phyloP scores from a whole-genome alignment of 2,888 invertebrate genomes.

The Torymus auratus region DNA sequence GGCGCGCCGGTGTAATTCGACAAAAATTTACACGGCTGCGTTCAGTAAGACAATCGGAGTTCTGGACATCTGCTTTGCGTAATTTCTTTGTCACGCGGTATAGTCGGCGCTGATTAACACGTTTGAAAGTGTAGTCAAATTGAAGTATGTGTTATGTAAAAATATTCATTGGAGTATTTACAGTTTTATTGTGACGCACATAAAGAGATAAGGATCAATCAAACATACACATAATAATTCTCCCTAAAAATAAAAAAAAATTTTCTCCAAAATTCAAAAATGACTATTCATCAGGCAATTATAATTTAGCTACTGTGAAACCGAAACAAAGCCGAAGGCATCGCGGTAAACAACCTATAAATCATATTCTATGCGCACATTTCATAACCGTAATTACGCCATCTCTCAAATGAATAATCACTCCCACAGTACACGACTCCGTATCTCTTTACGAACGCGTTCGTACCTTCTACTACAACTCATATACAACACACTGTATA shows the following conservation, averaged over 20 bases:
- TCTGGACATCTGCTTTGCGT: neutral
- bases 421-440: neutral
- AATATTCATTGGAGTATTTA: too few relatives aligned
- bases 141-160: too few relatives aligned
- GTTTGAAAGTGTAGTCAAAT: too few relatives aligned
- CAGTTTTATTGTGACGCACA: too few relatives aligned
- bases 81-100: slow-evolving; percentile 2
- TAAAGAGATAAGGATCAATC: too few relatives aligned
- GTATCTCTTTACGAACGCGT: slow-evolving; percentile 17
- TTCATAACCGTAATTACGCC: neutral
- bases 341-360: slow-evolving; percentile 21
- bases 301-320: neutral
- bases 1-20: slow-evolving; percentile 4
- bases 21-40: neutral
- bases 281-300: neutral
- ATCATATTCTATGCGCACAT: neutral
- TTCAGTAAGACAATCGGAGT: neutral
- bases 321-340: neutral
- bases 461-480: neutral
- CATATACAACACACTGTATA: too few relatives aligned
- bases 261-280: neutral
- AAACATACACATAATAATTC: too few relatives aligned
- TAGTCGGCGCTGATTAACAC: too few relatives aligned
- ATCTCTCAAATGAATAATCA: slow-evolving; percentile 30
- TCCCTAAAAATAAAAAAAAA: too few relatives aligned